Percentiles rank a stretch among this genome's conserved stretches.
phyloP scores from a whole-genome alignment of 2,888 invertebrate genomes.

The Lepidocyrtoides sp. region DNA sequence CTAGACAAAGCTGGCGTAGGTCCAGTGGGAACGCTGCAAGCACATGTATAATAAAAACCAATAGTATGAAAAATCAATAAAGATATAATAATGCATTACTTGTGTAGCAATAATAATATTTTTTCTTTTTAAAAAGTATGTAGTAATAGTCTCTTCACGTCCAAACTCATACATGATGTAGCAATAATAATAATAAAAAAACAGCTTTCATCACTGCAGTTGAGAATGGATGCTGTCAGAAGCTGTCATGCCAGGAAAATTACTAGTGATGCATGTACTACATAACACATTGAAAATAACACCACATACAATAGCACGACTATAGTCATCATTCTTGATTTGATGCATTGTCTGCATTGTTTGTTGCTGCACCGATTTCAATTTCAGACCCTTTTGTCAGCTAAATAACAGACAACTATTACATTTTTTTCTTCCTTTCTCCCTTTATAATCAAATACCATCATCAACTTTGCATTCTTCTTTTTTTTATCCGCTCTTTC shows the following conservation, averaged over 20 bases:
- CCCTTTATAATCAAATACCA: slow-evolving; percentile 8
- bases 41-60: slow-evolving; percentile 65
- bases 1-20: slow-evolving; percentile 85
- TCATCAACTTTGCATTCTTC: slow-evolving; percentile 8
- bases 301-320: neutral
- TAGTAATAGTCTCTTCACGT: neutral
- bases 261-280: neutral
- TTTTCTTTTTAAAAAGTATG: neutral
- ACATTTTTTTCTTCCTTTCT: slow-evolving; percentile 25
- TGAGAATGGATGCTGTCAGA: slow-evolving; percentile 23
- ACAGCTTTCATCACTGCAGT: slow-evolving; percentile 48
- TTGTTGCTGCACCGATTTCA: slow-evolving; percentile 45
- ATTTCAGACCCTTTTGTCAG: slow-evolving; percentile 35
- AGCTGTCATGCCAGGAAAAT: neutral
- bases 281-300: neutral
- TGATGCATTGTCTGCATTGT: slow-evolving; percentile 25
- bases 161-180: neutral
- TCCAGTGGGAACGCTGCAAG: slow-evolving; percentile 84
- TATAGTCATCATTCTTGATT: slow-evolving; percentile 36
- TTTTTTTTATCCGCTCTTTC: neutral
- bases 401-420: slow-evolving; percentile 35
- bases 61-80: slow-evolving; percentile 71
- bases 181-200: slow-evolving; percentile 18
- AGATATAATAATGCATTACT: slow-evolving; percentile 9
- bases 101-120: neutral